Conservation (phyloP, 2,888 invertebrate genomes). For the Zhuqinia jingwanae region DNA sequence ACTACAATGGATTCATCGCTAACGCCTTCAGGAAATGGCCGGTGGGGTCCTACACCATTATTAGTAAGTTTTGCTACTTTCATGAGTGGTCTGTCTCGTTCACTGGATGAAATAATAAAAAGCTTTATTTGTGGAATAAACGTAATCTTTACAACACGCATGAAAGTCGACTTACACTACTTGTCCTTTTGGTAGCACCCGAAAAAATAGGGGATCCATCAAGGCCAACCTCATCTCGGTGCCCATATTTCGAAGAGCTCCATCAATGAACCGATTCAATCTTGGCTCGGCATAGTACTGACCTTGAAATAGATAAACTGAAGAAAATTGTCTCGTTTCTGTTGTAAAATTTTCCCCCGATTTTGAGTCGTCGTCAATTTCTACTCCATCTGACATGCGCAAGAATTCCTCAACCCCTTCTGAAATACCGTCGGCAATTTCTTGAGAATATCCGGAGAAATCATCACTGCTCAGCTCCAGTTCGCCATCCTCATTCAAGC, state of each 20-base stretch:
- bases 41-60: slow-evolving; percentile 48
- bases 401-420: slow-evolving; percentile 77
- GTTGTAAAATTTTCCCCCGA: neutral
- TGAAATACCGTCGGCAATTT: slow-evolving; percentile 73
- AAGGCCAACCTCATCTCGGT: slow-evolving; percentile 73
- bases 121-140: neutral
- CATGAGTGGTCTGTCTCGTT: slow-evolving; percentile 47
- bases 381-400: slow-evolving; percentile 58
- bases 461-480: slow-evolving; percentile 49
- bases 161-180: slow-evolving; percentile 76
- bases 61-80: slow-evolving; percentile 9
- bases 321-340: slow-evolving; percentile 74
- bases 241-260: slow-evolving; percentile 77
- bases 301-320: slow-evolving; percentile 78
- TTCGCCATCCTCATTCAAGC: slow-evolving; percentile 57
- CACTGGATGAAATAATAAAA: slow-evolving; percentile 40
- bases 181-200: slow-evolving; percentile 77
- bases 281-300: slow-evolving; percentile 78
- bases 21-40: slow-evolving; percentile 34
- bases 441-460: slow-evolving; percentile 69
- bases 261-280: slow-evolving; percentile 78
- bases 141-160: slow-evolving; percentile 19
- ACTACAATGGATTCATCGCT: neutral
- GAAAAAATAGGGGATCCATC: slow-evolving; percentile 78
- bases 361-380: slow-evolving; percentile 35